Base-by-base conservation (phyloP, 2,113 vertebrate genomes). In the Gambusia affinis region DNA sequence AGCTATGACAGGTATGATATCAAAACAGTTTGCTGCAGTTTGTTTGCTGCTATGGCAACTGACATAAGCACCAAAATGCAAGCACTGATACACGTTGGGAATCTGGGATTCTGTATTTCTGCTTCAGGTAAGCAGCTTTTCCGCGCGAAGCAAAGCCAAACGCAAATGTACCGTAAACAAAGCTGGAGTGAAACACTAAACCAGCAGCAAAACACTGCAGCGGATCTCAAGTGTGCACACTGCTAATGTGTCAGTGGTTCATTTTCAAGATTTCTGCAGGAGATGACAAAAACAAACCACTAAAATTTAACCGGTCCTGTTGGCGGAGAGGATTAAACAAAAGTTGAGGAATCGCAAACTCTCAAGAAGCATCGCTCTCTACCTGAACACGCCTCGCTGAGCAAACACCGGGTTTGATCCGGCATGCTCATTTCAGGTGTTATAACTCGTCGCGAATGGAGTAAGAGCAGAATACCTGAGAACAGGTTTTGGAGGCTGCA, bases 401-500 rank as follows among this genome's bases (percentile, higher is more conserved):
- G 85, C 80, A 90, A 90, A 86, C 89, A 87, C 27, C 4, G 22
- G 2, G 24, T 86, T 64, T 78, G 83, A 88, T 85, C 73, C 2
- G 14, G n/a, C 83, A 85, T 91, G 65, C 76, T 82, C 78, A 62
- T 64, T 29, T 8, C 69, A 71, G 51, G 33, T 73, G 61, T 12
- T 33, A 86, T 77, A 63, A 85, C 82, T 82, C n/a, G 0, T 44
- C 60, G 74, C 78, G 77, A 86, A 75, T 19, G 44, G 44, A 47
- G 5, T 19, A 17, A 17, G 28, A 60, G 42, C 29, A 12, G 80
- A 47, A 87, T 82, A 79, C 79, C 83, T 66, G 73, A 86, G 75
- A 93, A 92, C 91, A 85, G 88, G 90, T 93, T 91, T 87, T 72
- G 77, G 65, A 85, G 80, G 69, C 85, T 29, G 80, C 82, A 22